Evolutionary conservation across 1,140 invertebrate genomes (phyloP).

Genomic region (Harlomillsia oculata): DNA sequence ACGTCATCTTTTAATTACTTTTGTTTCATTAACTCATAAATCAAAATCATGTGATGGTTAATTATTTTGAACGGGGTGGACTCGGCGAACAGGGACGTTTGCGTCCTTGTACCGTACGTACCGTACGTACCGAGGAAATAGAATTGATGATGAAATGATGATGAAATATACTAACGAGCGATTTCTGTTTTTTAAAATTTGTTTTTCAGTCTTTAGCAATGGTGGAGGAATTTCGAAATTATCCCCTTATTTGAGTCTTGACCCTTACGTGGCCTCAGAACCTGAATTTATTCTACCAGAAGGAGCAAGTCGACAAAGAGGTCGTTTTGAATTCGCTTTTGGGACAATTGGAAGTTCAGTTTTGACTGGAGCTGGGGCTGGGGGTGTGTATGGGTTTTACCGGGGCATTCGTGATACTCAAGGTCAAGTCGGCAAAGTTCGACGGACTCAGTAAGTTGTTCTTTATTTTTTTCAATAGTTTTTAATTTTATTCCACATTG

Average conservation of each 20-base stretch:
- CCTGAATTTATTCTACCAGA: conserved; percentile 91
- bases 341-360: conserved; percentile 84
- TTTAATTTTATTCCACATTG: no score
- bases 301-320: conserved; percentile 66
- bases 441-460: conserved; percentile 71
- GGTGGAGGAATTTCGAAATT: conserved; percentile 39
- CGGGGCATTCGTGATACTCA: conserved; percentile 74
- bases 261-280: conserved; percentile 71
- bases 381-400: conserved; percentile 74
- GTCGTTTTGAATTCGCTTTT: conserved; percentile 78
- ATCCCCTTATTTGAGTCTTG: conserved; percentile 87
- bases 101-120: no score
- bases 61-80: no score
- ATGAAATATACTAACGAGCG: background rate
- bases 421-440: conserved; percentile 74
- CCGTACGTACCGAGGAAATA: no score
- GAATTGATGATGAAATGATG: no score
- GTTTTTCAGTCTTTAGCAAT: conserved; percentile 32
- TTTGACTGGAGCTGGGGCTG: conserved; percentile 69
- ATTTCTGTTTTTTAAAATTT: background rate
- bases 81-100: no score
- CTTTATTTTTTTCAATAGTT: background rate
- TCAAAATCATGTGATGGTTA: no score
- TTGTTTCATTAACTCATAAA: no score
- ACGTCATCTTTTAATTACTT: background rate